These are phyloP conservation scores for Cremastinae sp. DNA, from an alignment of 2,888 invertebrate species.

Conservation along the genomic window DNA sequence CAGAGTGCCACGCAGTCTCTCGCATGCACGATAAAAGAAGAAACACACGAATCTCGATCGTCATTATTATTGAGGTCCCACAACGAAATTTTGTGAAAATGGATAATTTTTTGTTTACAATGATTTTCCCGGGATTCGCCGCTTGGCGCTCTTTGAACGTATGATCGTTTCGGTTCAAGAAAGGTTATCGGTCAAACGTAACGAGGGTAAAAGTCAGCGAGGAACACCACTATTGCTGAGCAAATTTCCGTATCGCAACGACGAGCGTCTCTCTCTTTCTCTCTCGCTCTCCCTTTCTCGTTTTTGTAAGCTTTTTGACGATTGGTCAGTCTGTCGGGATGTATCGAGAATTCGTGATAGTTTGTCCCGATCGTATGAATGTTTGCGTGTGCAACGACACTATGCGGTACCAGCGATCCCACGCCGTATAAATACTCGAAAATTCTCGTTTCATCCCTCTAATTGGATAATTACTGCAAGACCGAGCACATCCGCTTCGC, in stretches of 20 bases:
- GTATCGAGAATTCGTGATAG: conserved; percentile 44
- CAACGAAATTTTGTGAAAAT: too few species aligned
- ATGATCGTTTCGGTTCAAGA: conserved; percentile 64
- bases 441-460: conserved; percentile 67
- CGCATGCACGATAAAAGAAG: too few species aligned
- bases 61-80: too few species aligned
- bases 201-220: conserved; percentile 74
- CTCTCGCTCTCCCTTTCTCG: conserved; percentile 34
- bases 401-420: conserved; percentile 59
- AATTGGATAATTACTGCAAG: conserved; percentile 37
- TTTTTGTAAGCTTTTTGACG: conserved; percentile 67
- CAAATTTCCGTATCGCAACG: conserved; percentile 38
- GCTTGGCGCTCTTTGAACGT: conserved; percentile 26
- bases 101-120: too few species aligned
- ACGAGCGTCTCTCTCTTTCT: conserved; percentile 55
- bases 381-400: too few species aligned
- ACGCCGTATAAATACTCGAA: conserved; percentile 73
- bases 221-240: conserved; percentile 49
- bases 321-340: conserved; percentile 49
- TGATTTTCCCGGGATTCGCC: neutral
- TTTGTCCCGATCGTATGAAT: neutral
- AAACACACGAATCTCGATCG: too few species aligned
- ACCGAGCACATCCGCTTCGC: conserved; percentile 1
- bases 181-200: conserved; percentile 69
- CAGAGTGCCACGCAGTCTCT: too few species aligned